Evolutionary conservation across 2,888 invertebrate genomes (phyloP).

Genomic region (Cephus runcator): DNA sequence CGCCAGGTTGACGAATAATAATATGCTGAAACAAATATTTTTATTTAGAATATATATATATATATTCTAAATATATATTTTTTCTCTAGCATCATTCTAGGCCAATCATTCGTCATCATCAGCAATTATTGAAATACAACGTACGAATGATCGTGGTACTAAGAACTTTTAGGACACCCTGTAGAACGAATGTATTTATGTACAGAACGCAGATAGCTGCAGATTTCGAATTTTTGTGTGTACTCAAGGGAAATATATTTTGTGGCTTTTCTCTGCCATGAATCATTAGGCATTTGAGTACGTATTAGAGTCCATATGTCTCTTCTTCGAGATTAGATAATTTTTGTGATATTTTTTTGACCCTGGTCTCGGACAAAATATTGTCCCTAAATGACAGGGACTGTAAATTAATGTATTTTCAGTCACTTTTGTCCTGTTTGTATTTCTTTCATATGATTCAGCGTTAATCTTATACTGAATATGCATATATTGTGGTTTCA

Average conservation of each 20-base stretch:
- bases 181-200: background rate
- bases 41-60: background rate
- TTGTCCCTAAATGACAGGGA: background rate
- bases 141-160: background rate
- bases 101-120: background rate
- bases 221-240: background rate
- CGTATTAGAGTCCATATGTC: background rate
- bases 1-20: constrained; percentile 25
- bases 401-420: background rate
- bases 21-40: background rate
- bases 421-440: background rate
- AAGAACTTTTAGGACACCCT: background rate
- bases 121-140: background rate
- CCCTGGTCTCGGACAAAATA: background rate
- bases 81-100: background rate
- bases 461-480: background rate
- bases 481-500: background rate
- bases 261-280: background rate
- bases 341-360: background rate
- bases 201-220: background rate
- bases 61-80: no score
- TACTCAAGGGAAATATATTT: background rate
- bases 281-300: background rate
- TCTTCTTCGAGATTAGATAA: background rate
- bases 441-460: background rate